phyloP scores from a whole-genome alignment of 2,113 vertebrate species.

The Scalopus aquaticus region DNA sequence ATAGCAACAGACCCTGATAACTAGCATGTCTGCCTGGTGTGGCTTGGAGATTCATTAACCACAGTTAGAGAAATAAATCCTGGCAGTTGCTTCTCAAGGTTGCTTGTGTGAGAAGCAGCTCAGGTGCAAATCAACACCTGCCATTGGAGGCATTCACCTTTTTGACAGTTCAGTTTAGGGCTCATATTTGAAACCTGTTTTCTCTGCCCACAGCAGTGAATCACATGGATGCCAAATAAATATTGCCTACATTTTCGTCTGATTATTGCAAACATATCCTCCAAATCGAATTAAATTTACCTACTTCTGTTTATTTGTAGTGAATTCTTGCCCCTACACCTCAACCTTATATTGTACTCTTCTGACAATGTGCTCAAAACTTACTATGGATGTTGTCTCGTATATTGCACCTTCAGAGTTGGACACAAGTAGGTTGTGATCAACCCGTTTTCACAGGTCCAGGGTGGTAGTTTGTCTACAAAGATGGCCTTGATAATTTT shows the following conservation, averaged over 20 bases:
- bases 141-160: neutral
- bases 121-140: neutral
- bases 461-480: neutral
- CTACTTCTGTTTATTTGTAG: neutral
- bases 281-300: slow-evolving; percentile 5
- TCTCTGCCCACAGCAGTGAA: neutral
- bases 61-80: neutral
- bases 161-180: neutral
- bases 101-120: neutral
- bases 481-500: neutral
- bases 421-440: neutral
- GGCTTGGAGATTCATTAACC: slow-evolving; percentile 54
- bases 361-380: neutral
- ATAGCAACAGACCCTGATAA: neutral
- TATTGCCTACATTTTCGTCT: neutral
- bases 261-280: neutral
- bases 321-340: neutral
- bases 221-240: neutral
- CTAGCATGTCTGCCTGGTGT: neutral
- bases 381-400: neutral
- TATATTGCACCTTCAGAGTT: neutral
- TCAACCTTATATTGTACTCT: neutral
- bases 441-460: neutral
- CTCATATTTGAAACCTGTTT: slow-evolving; percentile 1
- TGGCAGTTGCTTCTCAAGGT: neutral